Evolutionary conservation across 2,888 invertebrate genomes (phyloP).

Genomic region (Barypeithes pellucidus): DNA sequence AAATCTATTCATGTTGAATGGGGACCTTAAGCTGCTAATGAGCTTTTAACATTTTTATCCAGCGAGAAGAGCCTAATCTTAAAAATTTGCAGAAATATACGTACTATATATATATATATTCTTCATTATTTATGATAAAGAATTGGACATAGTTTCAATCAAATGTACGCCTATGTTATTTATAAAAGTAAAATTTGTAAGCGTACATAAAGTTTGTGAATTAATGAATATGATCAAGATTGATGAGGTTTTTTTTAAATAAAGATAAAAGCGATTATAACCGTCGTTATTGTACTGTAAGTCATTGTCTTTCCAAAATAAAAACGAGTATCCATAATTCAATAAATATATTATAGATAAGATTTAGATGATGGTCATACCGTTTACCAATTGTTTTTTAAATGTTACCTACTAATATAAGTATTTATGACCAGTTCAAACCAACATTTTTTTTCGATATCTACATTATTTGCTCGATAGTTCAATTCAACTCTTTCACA

Average conservation of each 20-base stretch:
- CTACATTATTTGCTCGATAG: too few relatives aligned
- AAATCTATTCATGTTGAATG: too few relatives aligned
- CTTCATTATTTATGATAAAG: not conserved
- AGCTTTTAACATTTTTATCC: too few relatives aligned
- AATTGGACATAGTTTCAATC: not conserved
- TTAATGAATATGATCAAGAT: constrained; percentile 24
- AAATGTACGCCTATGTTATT: not conserved
- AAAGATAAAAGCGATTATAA: constrained; percentile 9
- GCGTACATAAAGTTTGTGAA: not conserved
- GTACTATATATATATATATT: too few relatives aligned
- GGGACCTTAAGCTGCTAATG: too few relatives aligned
- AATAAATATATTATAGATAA: not conserved
- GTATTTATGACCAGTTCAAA: too few relatives aligned
- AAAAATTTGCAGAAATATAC: too few relatives aligned
- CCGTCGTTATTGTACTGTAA: constrained; percentile 4
- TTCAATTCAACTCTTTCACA: too few relatives aligned
- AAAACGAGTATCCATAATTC: constrained; percentile 11
- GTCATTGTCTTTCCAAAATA: constrained; percentile 15
- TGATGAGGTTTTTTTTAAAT: constrained; percentile 12
- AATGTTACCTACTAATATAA: too few relatives aligned
- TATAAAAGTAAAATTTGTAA: not conserved
- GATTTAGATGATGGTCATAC: not conserved
- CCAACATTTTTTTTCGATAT: too few relatives aligned
- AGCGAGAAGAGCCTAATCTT: too few relatives aligned
- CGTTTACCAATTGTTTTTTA: not conserved